phyloP scores from a whole-genome alignment of 2,888 invertebrate genomes.

The Thalpophila matura region DNA sequence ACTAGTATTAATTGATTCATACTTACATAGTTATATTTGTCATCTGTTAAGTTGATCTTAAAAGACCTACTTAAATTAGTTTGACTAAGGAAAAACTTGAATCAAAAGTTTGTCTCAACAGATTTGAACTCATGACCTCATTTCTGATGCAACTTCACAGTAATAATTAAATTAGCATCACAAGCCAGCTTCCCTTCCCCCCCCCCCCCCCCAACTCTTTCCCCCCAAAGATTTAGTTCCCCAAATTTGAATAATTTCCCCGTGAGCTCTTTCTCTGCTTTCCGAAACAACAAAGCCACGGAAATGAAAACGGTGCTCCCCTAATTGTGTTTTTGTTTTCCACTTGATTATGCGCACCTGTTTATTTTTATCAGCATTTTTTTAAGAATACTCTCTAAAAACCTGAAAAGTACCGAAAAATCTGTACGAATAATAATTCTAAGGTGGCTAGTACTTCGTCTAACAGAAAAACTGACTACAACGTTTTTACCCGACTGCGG shows the following conservation, averaged over 20 bases:
- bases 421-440: too few relatives aligned
- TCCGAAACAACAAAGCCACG: slow-evolving; percentile 65
- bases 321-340: slow-evolving; percentile 54
- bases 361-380: too few relatives aligned
- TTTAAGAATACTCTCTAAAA: too few relatives aligned
- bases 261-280: slow-evolving; percentile 56
- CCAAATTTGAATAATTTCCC: slow-evolving; percentile 60
- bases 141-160: slow-evolving; percentile 28
- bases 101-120: slow-evolving; percentile 2
- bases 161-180: slow-evolving; percentile 49
- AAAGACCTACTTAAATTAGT: too few relatives aligned
- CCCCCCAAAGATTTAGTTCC: slow-evolving; percentile 41
- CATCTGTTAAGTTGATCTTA: too few relatives aligned
- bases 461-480: too few relatives aligned
- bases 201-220: background rate
- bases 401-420: too few relatives aligned
- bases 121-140: slow-evolving; percentile 25
- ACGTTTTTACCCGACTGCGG: too few relatives aligned
- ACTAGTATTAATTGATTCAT: too few relatives aligned
- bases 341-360: background rate
- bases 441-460: too few relatives aligned
- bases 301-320: slow-evolving; percentile 63
- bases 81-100: background rate
- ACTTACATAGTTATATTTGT: too few relatives aligned
- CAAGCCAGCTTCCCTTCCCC: slow-evolving; percentile 25